These are phyloP conservation scores for Ia io DNA, from an alignment of 2,113 vertebrate genomes.

Conservation along the genomic window DNA sequence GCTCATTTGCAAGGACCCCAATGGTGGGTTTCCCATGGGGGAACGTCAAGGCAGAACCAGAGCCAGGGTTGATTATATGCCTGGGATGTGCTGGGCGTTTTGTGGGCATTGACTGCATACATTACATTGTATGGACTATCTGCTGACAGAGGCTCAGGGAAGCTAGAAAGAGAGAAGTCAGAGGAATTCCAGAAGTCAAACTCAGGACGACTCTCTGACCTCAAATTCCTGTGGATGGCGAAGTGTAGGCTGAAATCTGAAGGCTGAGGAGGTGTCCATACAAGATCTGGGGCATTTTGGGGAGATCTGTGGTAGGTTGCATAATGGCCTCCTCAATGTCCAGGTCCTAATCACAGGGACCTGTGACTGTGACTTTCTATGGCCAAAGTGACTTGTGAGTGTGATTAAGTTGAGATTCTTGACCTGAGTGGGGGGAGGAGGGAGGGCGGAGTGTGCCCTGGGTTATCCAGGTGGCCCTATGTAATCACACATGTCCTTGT, in stretches of 20 bases:
- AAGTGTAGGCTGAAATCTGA: neutral
- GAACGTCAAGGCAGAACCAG: neutral
- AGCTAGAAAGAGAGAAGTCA: neutral
- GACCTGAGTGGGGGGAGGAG: fast-evolving
- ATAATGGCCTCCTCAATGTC: neutral
- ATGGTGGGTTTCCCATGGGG: too few species aligned
- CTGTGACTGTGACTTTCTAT: neutral
- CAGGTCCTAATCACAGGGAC: neutral
- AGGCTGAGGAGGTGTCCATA: neutral
- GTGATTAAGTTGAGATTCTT: neutral
- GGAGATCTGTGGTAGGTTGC: neutral
- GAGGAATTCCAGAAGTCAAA: neutral
- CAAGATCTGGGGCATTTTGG: neutral
- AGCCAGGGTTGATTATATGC: neutral
- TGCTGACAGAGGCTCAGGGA: neutral
- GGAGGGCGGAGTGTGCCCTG: too few species aligned
- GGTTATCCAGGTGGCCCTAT: neutral
- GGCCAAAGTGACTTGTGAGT: neutral
- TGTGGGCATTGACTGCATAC: neutral
- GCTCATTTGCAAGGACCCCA: neutral
- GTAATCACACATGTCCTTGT: neutral
- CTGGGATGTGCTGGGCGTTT: neutral
- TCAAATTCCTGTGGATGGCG: neutral
- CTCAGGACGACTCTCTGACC: neutral
- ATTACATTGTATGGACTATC: neutral